Evolutionary conservation across 2,113 vertebrate genomes (phyloP), one percentile per base, ranked within the genome.

Genomic region (Daubentonia madagascariensis): DNA sequence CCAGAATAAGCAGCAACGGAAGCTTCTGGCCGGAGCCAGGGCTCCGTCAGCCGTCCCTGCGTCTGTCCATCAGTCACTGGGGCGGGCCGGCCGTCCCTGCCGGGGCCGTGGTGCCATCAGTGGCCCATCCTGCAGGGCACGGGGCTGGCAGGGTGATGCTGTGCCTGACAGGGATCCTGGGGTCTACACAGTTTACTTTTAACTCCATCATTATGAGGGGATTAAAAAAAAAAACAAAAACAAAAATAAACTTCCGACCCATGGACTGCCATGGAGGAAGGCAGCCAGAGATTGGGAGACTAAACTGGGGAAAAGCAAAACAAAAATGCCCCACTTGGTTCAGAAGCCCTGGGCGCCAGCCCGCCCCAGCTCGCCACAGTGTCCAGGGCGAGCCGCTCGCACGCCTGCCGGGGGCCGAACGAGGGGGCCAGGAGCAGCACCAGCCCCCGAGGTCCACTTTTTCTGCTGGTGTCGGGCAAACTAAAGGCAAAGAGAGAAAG

Each of bases 391-490:
- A 91, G 80, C 95, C 25, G 0, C 14, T 76, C 35, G 28, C 35
- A 59, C 12, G 68, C 87, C 88, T 12, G 91, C 86, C 25, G 28
- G 43, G 70, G 22, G 90, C 76, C 0, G 13, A 40, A 65, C 9
- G 76, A 45, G 76, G 94, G 85, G 94, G 96, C 93, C 2, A 14
- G 97, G 96, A 97, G 97, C 97, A 91, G 95, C 98, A 76, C 93
- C 88, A 93, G 96, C 97, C 94, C 20, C 90, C 48, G 10, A 97
- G 96, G 98, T 98, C 98, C 97, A 32, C 81, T 96, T 98, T 96
- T 96, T 98, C 98, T 99, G 98, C 98, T 98, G 98, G 98, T 98
- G 98, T 98, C 92, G 96, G 98, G 97, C 95, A 96, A 98, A 96
- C 96, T 85, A 98, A 97, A 98, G 94, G 97, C 97, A 98, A 98